Evolutionary conservation across 2,888 invertebrate species (phyloP).

Genomic region (Choristoneura rosaceana): DNA sequence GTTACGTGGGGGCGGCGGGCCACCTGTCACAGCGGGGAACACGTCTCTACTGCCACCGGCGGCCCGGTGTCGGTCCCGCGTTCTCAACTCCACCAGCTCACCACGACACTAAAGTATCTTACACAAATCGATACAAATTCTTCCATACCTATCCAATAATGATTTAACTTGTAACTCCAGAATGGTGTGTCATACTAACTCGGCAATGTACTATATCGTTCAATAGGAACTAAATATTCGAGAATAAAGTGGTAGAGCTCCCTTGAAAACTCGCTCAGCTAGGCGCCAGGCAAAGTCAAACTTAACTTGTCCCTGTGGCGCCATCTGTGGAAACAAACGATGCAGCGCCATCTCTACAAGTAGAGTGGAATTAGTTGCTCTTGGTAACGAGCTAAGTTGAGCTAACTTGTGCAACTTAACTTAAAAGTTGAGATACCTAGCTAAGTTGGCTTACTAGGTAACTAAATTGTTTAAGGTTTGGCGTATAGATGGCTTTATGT

Average conservation of each 20-base stretch:
- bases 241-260: slow-evolving; percentile 16
- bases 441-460: background rate
- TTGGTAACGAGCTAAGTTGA: background rate
- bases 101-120: slow-evolving; percentile 49
- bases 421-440: background rate
- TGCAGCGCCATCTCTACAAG: slow-evolving; percentile 37
- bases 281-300: slow-evolving; percentile 36
- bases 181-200: slow-evolving; percentile 4
- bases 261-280: slow-evolving; percentile 33
- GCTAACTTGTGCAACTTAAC: slow-evolving; percentile 10
- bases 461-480: slow-evolving; percentile 14
- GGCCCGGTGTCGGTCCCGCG: slow-evolving; percentile 55
- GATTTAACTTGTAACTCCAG: background rate
- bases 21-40: slow-evolving; percentile 79
- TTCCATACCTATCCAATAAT: slow-evolving; percentile 47
- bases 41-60: slow-evolving; percentile 76
- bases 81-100: slow-evolving; percentile 63
- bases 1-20: slow-evolving; percentile 62
- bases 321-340: slow-evolving; percentile 27
- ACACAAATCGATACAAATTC: background rate
- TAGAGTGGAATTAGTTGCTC: slow-evolving; percentile 6
- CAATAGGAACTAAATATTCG: background rate
- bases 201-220: slow-evolving; percentile 54
- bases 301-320: slow-evolving; percentile 33
- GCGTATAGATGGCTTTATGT: slow-evolving; percentile 19